phyloP scores from a whole-genome alignment of 2,888 invertebrate genomes.

The Lochmaea crataegi region DNA sequence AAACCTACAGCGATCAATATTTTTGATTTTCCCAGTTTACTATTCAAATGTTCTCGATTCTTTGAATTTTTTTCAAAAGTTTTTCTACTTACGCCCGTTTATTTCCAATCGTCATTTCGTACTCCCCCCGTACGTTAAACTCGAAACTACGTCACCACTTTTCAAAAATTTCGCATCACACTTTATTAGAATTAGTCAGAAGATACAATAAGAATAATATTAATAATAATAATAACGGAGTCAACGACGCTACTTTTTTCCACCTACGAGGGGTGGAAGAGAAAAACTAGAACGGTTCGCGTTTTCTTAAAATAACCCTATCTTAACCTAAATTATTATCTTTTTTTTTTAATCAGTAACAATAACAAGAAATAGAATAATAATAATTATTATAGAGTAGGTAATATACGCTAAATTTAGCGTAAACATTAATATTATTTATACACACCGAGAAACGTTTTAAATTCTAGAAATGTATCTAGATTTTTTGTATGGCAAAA shows the following conservation, averaged over 20 bases:
- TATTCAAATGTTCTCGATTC: too few relatives aligned
- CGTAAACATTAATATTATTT: conserved; percentile 29
- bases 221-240: neutral
- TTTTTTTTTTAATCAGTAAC: conserved; percentile 23
- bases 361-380: conserved; percentile 40
- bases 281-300: neutral
- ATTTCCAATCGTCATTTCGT: too few relatives aligned
- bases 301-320: conserved; percentile 27
- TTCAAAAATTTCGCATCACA: neutral
- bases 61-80: too few relatives aligned
- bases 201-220: neutral
- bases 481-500: conserved; percentile 19
- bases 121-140: too few relatives aligned
- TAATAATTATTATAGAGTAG: neutral
- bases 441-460: conserved; percentile 28
- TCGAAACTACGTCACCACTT: neutral
- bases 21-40: too few relatives aligned
- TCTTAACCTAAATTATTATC: conserved; percentile 40
- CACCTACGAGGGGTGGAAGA: neutral
- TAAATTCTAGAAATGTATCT: neutral
- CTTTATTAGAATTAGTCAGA: neutral
- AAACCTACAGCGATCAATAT: too few relatives aligned
- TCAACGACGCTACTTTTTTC: neutral
- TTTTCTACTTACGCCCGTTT: too few relatives aligned
- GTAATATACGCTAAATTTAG: conserved; percentile 35